A percentile compares a stretch with the other conserved stretches of the same genome.
These are phyloP conservation scores for Cheilinus undulatus DNA, from an alignment of 2,113 vertebrate species.

Conservation along the genomic window DNA sequence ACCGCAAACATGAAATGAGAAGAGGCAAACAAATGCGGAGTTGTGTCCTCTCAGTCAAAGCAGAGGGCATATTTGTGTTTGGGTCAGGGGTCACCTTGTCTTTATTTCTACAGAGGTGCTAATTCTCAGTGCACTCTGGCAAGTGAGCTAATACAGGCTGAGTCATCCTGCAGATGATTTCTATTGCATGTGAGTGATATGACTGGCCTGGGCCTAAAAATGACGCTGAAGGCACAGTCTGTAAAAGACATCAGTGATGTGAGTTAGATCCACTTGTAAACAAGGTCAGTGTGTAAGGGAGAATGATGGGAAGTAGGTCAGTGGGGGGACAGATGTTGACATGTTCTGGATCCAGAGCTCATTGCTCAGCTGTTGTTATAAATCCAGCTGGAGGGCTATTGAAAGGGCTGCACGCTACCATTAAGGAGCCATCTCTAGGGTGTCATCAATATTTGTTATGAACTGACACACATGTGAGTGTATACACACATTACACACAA, in stretches of 20 bases:
- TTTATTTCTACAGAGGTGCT: conserved; percentile 32
- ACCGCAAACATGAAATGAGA: conserved; percentile 42
- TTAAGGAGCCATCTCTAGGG: conserved; percentile 25
- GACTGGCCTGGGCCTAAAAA: conserved; percentile 22
- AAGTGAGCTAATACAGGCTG: conserved; percentile 38
- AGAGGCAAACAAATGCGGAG: conserved; percentile 26
- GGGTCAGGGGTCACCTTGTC: conserved; percentile 31
- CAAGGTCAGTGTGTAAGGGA: conserved; percentile 58
- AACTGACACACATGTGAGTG: too few relatives aligned
- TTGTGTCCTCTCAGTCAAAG: conserved; percentile 8
- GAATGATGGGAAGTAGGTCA: conserved; percentile 73
- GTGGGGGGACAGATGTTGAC: conserved; percentile 72
- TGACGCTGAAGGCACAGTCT: conserved; percentile 15
- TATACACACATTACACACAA: neutral
- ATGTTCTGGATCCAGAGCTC: conserved; percentile 59
- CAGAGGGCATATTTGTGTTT: conserved; percentile 20
- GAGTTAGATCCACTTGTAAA: conserved; percentile 64
- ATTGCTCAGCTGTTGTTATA: conserved; percentile 71
- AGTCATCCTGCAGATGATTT: conserved; percentile 1
- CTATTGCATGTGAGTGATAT: conserved; percentile 22
- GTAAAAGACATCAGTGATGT: conserved; percentile 43
- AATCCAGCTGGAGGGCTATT: conserved; percentile 57
- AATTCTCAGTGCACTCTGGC: conserved; percentile 30
- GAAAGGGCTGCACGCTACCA: conserved; percentile 29
- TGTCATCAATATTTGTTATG: conserved; percentile 3